phyloP scores from a whole-genome alignment of 2,797 vertebrate species.

The Cuculus canorus region DNA sequence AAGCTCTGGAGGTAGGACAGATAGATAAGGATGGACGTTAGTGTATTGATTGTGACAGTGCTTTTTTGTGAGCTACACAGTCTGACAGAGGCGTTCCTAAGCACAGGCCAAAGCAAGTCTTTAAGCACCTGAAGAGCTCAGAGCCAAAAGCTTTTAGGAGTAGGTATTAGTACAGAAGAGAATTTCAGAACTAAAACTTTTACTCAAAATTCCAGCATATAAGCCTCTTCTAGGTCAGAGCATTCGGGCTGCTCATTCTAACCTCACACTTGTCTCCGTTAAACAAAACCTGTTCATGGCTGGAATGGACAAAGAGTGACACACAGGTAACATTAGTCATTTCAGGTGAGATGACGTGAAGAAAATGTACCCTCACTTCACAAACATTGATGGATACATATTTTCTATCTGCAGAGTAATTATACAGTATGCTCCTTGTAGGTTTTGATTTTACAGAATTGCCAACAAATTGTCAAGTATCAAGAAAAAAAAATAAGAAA shows the following conservation, averaged over 20 bases:
- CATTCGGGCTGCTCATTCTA: background rate
- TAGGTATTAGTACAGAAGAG: background rate
- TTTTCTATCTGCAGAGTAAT: background rate
- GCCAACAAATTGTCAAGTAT: background rate
- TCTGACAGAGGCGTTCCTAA: background rate
- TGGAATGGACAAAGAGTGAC: background rate
- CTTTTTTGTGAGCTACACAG: background rate
- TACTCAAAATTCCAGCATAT: background rate
- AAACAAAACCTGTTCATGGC: rapidly evolving
- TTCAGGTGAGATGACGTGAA: background rate
- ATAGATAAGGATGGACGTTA: background rate
- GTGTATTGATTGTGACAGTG: background rate
- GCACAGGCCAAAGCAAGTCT: background rate
- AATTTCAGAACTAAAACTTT: background rate
- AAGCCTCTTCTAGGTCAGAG: background rate
- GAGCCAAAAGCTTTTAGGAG: background rate
- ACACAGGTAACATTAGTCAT: background rate
- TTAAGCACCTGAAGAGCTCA: background rate
- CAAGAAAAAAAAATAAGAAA: background rate
- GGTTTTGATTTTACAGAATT: background rate
- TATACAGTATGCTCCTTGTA: background rate
- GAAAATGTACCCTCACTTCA: background rate
- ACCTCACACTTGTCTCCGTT: background rate
- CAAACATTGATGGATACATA: background rate
- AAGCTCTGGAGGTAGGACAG: background rate